Evolutionary conservation across 2,113 vertebrate species (phyloP).

Genomic region (Leptocoma aspasia): DNA sequence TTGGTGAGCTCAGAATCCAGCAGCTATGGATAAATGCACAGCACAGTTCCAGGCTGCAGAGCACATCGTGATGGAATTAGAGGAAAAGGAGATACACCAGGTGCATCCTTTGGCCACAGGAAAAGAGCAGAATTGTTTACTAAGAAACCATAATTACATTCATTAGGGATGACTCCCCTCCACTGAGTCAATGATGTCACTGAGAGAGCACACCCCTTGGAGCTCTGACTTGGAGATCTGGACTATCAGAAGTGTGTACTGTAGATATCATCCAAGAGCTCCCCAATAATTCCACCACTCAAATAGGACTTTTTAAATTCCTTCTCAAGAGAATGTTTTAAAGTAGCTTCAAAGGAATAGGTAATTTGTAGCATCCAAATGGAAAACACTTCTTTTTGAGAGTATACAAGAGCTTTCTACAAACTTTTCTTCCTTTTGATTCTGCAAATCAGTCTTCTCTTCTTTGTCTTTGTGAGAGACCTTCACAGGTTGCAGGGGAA

Average conservation of each 20-base stretch:
- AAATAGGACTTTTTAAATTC: neutral
- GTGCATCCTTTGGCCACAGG: neutral
- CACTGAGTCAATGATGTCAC: neutral
- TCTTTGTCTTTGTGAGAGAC: neutral
- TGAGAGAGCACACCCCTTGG: neutral
- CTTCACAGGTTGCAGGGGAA: neutral
- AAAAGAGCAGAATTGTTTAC: neutral
- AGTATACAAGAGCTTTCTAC: neutral
- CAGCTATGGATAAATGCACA: neutral
- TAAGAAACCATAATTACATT: neutral
- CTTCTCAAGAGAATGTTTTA: neutral
- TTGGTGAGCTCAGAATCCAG: neutral
- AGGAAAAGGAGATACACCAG: neutral
- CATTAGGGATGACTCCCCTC: neutral
- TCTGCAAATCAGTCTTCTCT: neutral
- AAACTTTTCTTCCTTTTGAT: neutral
- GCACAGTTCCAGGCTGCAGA: neutral
- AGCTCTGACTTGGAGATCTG: neutral
- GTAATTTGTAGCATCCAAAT: neutral
- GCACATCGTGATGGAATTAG: rapidly evolving
- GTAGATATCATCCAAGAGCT: neutral
- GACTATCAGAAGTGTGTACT: neutral
- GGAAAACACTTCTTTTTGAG: neutral
- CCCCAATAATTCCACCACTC: neutral
- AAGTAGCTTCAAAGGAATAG: neutral